These are phyloP conservation scores for Beaufortia kweichowensis DNA, from an alignment of 2,113 vertebrate species.

Conservation along the genomic window DNA sequence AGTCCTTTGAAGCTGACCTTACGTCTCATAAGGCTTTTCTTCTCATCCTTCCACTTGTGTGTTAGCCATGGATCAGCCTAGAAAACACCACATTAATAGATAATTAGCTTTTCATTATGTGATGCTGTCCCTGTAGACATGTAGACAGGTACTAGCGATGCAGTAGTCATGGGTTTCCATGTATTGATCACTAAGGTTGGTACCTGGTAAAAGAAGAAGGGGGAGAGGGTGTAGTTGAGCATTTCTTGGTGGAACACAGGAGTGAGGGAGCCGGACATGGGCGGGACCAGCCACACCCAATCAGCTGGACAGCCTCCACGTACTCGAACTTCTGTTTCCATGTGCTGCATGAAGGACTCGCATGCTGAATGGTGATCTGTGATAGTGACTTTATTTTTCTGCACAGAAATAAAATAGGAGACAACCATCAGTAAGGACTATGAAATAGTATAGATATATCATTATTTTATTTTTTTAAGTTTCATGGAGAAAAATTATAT, in stretches of 20 bases:
- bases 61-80: constrained; percentile 84
- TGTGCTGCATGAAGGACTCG: constrained; percentile 84
- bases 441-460: too few relatives aligned
- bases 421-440: neutral
- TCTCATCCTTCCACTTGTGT: constrained; percentile 77
- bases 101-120: neutral
- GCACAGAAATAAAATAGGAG: neutral
- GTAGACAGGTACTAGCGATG: too few relatives aligned
- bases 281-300: constrained; percentile 87
- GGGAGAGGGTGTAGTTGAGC: constrained; percentile 83
- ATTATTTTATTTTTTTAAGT: too few relatives aligned
- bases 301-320: constrained; percentile 84
- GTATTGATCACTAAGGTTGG: neutral
- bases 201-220: constrained; percentile 89
- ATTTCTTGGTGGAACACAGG: constrained; percentile 87
- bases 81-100: constrained; percentile 13
- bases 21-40: constrained; percentile 68
- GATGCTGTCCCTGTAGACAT: too few relatives aligned
- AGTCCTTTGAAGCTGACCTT: constrained; percentile 70
- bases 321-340: constrained; percentile 79
- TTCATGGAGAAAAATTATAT: too few relatives aligned
- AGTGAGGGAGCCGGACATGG: constrained; percentile 82
- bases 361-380: constrained; percentile 83
- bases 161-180: too few relatives aligned
- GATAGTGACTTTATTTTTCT: constrained; percentile 85